Evolutionary conservation across 30 jellyfish, hydroid and myxozoan species (phyloP), one percentile per base, ranked within the genome.

Genomic region (Hydra vulgaris): DNA sequence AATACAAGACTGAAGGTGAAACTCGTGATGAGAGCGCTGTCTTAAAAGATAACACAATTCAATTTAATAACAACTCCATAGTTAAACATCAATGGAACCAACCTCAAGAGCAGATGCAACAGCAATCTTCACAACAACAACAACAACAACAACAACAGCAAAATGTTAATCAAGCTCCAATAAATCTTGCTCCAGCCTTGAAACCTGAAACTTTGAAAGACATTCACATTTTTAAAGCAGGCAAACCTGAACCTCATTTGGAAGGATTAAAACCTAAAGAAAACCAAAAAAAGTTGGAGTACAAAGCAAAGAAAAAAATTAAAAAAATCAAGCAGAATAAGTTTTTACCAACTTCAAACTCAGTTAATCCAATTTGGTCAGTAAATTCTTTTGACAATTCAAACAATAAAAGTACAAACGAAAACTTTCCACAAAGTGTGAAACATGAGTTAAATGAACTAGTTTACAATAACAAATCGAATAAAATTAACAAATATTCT

Each of bases 241-340:
- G 27, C 8, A 68, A 68, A 15, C 27, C 75, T 68, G 26, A 68
- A 68, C 75, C 75, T 3, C 75, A 68, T 68, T 23, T 68, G 25
- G 75, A 68, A 15, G 75, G 75, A 23, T 68, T 68, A 68, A 68
- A 68, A 68, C 75, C 75, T n/a, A 68, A 68, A 68, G 27, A 68
- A 68, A 16, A 3, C 8, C 8, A 7, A 23, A 68, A 68, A 20
- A 68, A 68, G 27, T 68, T 40, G 12, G 61, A 40, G 61, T 40
- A 5, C 12, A 40, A 40, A 40, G 8, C 5, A 40, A 40, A 40
- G 12, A 40, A 40, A 40, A 40, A 3, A 40, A 12, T 40, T 5
- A 40, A 40, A 5, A 40, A 40, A 40, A 40, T 3, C 8, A 40
- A 40, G 61, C 61, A 40, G 12, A 40, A 40, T 40, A 40, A 40